Base-by-base conservation (phyloP, 2,113 vertebrate species). In the Rutilus rutilus region DNA sequence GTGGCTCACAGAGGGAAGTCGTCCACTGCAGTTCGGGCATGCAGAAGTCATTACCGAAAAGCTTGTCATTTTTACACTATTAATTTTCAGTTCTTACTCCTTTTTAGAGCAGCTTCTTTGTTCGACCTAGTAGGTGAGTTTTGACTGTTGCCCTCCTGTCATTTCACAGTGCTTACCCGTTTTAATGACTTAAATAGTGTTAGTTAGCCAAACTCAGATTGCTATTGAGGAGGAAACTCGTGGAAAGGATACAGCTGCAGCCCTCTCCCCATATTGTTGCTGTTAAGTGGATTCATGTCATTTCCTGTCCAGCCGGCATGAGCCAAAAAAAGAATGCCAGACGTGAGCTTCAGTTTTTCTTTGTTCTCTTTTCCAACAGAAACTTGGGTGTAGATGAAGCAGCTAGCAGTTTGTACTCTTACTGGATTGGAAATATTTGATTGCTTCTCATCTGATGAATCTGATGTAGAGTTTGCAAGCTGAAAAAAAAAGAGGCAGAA, bases 241-340 rank as follows among this genome's bases (percentile, higher is more conserved):
- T 87, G 91, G 92, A 92, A 91, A 92, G 94, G 93, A 94, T 94
- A 92, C 93, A 92, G 93, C 93, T 95, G 94, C 87, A 83, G 86
- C 89, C 64, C 52, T 89, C 81, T 88, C 90, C 88, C 91, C 92
- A 90, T 92, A 90, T 93, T 93, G 91, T 93, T 91, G 86, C 89
- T 90, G 89, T 92, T 91, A 87, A 87, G 83, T 90, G 90, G 90
- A 94, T 93, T 93, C 93, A 92, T 91, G 91, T 93, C 92, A 94
- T 95, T 96, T 96, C 93, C 95, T 95, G 93, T 93, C 85, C 89
- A 85, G 91, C 89, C 82, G 85, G 69, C 74, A 19, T 82, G 87
- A 74, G 60, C 84, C 75, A 88, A 78, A 90, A 88, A 65, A 92
- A 89, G 73, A 89, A 57, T 71, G 85, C 85, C 86, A 83, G 88